Percentiles rank a stretch among this genome's conserved stretches.
phyloP scores from a whole-genome alignment of 1,140 invertebrate species.

The Cotesia glomerata region DNA sequence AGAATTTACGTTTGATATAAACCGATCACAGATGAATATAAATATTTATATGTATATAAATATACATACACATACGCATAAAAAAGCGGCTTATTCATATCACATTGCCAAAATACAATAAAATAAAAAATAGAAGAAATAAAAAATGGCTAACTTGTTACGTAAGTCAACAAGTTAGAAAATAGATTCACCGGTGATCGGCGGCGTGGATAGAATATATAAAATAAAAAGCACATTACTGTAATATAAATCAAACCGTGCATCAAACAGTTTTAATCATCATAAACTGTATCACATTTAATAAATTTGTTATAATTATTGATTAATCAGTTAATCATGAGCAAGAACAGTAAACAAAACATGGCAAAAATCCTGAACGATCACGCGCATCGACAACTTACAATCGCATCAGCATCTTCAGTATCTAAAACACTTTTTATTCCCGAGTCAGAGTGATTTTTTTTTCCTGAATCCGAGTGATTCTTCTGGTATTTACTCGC shows the following conservation, averaged over 20 bases:
- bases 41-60: not conserved
- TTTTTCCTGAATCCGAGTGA: slow-evolving; percentile 11
- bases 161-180: not conserved
- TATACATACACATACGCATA: not conserved
- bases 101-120: not conserved
- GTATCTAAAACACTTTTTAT: slow-evolving; percentile 39
- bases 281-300: no score
- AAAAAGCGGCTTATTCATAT: not conserved
- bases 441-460: slow-evolving; percentile 32
- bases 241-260: not conserved
- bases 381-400: slow-evolving; percentile 49
- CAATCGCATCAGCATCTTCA: slow-evolving; percentile 46
- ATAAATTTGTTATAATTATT: not conserved
- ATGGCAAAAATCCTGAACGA: not conserved
- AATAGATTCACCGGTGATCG: slow-evolving; percentile 16
- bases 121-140: not conserved
- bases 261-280: no score
- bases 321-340: not conserved
- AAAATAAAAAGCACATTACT: not conserved
- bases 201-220: not conserved
- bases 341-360: not conserved
- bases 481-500: slow-evolving; percentile 58
- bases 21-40: slow-evolving; percentile 12
- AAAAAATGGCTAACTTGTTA: not conserved
- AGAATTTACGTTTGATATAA: not conserved